Evolutionary conservation across 2,113 vertebrate genomes (phyloP), one percentile per base, ranked within the genome.

Genomic region (Pseudorectes ferrugineus): DNA sequence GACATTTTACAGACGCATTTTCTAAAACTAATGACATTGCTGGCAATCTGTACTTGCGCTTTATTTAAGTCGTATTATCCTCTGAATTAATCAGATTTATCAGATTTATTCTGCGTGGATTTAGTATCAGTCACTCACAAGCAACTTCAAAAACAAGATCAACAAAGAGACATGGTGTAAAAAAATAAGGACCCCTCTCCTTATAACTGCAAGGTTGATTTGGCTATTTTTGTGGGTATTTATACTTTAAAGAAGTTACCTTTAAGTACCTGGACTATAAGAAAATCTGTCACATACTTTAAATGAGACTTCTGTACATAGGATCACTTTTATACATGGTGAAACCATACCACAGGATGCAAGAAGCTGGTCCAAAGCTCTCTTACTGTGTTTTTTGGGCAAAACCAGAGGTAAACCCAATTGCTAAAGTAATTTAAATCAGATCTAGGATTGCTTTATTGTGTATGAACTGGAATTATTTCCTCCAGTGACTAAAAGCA

Each of bases 1-100:
- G 12, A 35, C 26, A 8, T 71, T 94, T 77, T 77, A 57, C 51
- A 62, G 52, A 66, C 1, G 1, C 1, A 2, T 93, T 83, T 89
- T 83, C 55, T 66, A 29, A 82, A 95, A 55, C 11, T 43, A 86
- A 88, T 90, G 82, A 70, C 85, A 84, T 51, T 81, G 77, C 67
- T 91, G 72, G 57, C 57, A 88, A 57, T 84, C 80, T 17, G 46
- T 38, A 65, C 42, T 91, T 89, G 63, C 11, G 73, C 38, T 87
- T 78, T 91, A 72, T 95, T 68, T 94, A 96, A 95, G 63, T 88
- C 6, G 1, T 12, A 87, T 89, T 74, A 92, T 85, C 94, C 92
- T 63, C 80, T 88, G 85, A 81, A 93, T 90, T 96, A 94, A 96
- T 94, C 92, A 91, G 92, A 51, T 93, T 96, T 88, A 89, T 89